Percentiles rank a stretch among this genome's conserved stretches.
phyloP scores from a whole-genome alignment of 2,113 vertebrate genomes.

The Corythornis vintsioides region DNA sequence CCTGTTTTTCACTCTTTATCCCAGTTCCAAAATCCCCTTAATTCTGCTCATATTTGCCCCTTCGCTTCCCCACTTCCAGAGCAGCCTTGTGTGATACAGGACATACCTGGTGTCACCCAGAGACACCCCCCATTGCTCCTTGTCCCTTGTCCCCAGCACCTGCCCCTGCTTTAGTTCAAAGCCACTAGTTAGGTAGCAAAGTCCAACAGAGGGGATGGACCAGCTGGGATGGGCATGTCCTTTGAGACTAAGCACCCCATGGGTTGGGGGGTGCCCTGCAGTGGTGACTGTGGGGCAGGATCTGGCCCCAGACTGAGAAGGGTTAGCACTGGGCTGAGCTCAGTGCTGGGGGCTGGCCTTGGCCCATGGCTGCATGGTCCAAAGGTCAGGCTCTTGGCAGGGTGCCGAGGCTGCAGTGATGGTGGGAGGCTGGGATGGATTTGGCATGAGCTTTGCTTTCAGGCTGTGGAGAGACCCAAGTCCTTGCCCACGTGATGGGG shows the following conservation, averaged over 20 bases:
- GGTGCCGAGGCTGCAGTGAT: neutral
- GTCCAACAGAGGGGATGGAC: neutral
- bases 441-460: neutral
- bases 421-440: neutral
- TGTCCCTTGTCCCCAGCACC: neutral
- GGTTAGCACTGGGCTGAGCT: neutral
- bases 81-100: neutral
- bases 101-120: neutral
- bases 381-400: conserved; percentile 40
- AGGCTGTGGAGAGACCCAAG: neutral
- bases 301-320: neutral
- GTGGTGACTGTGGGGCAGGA: neutral
- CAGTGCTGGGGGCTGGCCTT: neutral
- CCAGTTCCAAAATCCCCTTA: fast-evolving
- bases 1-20: neutral
- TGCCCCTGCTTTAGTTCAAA: neutral
- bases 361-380: neutral
- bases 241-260: neutral
- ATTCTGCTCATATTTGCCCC: neutral
- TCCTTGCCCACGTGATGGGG: neutral
- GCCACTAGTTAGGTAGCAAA: neutral
- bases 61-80: neutral
- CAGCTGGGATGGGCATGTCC: neutral
- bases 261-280: neutral
- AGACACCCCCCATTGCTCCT: neutral